Conservation (phyloP, 1,140 invertebrate genomes). For the Tachypleus tridentatus region DNA sequence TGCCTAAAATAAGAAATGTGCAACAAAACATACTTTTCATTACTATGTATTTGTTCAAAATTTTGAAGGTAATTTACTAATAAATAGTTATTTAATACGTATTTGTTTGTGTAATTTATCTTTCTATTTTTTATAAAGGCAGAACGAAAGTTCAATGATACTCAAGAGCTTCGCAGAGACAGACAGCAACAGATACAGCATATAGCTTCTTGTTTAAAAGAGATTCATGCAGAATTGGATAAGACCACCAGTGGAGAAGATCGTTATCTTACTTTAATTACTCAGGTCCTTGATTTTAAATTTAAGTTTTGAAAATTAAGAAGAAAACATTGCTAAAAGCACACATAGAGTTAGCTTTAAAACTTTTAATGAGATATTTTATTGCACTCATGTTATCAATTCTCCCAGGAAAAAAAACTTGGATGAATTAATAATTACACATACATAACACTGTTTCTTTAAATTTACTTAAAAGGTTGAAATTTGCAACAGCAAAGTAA, state of each 20-base stretch:
- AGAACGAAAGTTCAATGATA: conserved; percentile 43
- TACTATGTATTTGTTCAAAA: too few relatives aligned
- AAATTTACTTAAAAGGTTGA: too few relatives aligned
- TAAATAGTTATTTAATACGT: too few relatives aligned
- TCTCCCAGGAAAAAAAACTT: too few relatives aligned
- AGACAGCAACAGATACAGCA: conserved; percentile 40
- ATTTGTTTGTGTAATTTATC: too few relatives aligned
- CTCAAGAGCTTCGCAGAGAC: conserved; percentile 47
- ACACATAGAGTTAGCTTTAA: background rate
- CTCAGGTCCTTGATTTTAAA: conserved; percentile 27
- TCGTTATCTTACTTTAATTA: conserved; percentile 46
- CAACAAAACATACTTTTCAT: too few relatives aligned
- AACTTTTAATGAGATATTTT: background rate
- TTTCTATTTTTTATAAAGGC: conserved; percentile 29
- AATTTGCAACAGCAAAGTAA: too few relatives aligned
- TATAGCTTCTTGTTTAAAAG: conserved; percentile 48
- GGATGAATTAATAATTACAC: too few relatives aligned
- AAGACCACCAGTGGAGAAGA: conserved; percentile 53
- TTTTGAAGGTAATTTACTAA: too few relatives aligned
- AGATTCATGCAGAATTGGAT: conserved; percentile 52
- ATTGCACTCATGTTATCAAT: too few relatives aligned
- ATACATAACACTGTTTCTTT: too few relatives aligned
- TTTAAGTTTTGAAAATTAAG: background rate
- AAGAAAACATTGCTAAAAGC: background rate
- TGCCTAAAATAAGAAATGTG: too few relatives aligned